Evolutionary conservation across 2,113 vertebrate genomes (phyloP), one percentile per base, ranked within the genome.

Genomic region (Cromileptes altivelis): DNA sequence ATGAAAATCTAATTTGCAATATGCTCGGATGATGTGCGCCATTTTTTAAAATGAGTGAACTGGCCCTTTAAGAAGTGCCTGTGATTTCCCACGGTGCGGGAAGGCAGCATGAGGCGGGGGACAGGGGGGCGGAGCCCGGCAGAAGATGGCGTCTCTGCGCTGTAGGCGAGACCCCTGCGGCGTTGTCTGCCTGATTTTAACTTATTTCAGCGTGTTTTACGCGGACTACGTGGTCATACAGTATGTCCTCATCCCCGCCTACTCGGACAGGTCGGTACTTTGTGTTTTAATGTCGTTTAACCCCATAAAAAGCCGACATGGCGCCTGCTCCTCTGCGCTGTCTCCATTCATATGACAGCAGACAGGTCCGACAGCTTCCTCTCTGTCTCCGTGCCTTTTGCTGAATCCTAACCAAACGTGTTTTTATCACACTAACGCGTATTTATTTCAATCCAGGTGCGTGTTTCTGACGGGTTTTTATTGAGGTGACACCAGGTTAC

Each of bases 221-320:
- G 95, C 96, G 19, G 96, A 97, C 82, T 96, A 96, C 71, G 96
- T 96, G 86, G 95, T 96, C 40, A 88, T 97, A 17, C 93, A 95
- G 75, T 96, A 96, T 67, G 94, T 96, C 2, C 94, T 96, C 67
- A 90, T 96, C 70, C 93, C 96, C 1, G 94, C 93, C 27, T 96
- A 94, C 88, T 89, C 94, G 8, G 94, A 80, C 76, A 96, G 96
- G 96, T 96, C 27, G 33, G 94, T 90, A 4, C 10, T 40, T n/a
- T 10, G 3, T 3, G 14, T 71, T 47, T 40, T 3, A 15, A 1
- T 17, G 5, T 11, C 25, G 5, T 6, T 52, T 13, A 7, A 63
- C 33, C 2, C 19, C 0, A 1, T 45, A 25, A 85, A 77, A 68
- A 21, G 37, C 12, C 18, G 18, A 72, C 57, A 83, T 87, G 78